phyloP scores from a whole-genome alignment of 2,113 vertebrate genomes.

The Hippolais icterina region DNA sequence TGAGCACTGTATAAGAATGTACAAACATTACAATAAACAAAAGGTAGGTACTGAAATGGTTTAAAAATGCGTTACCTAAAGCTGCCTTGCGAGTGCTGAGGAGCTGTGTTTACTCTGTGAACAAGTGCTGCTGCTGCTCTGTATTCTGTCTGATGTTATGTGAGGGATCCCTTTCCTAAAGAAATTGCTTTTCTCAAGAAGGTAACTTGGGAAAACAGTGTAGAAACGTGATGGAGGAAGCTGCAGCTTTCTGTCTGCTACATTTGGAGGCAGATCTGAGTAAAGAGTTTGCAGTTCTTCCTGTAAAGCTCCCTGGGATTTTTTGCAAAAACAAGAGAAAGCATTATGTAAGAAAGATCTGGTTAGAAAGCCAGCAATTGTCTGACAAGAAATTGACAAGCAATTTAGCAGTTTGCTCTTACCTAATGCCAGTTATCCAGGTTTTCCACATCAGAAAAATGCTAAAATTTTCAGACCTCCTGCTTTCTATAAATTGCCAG shows the following conservation, averaged over 20 bases:
- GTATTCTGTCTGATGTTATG: neutral
- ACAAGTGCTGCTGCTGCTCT: neutral
- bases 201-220: neutral
- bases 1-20: constrained; percentile 95
- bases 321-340: neutral
- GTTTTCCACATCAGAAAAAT: neutral
- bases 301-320: neutral
- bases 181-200: neutral
- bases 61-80: neutral
- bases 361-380: neutral
- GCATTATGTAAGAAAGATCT: neutral
- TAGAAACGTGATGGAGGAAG: neutral
- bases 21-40: constrained; percentile 91
- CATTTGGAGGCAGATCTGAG: neutral
- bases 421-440: neutral
- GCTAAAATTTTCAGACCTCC: neutral
- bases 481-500: neutral
- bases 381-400: neutral
- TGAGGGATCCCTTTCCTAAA: neutral
- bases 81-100: neutral
- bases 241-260: neutral
- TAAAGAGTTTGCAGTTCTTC: neutral
- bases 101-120: neutral
- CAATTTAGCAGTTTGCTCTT: neutral
- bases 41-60: constrained; percentile 63